Base-by-base conservation (phyloP, 2,113 vertebrate species). In the Riparia riparia region DNA sequence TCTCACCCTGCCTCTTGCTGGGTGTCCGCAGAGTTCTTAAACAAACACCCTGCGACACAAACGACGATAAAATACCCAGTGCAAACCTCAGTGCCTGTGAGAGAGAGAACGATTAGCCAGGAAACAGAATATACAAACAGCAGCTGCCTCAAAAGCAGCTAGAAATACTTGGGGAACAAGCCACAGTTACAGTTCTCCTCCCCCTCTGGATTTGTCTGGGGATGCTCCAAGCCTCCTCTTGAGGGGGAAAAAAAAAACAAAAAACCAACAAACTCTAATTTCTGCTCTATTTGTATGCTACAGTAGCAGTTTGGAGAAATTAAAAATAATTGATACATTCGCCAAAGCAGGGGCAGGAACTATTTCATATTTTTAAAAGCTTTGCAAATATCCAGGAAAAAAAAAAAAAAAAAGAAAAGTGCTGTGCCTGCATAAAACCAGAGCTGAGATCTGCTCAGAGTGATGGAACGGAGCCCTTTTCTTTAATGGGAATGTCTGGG, bases 301-400 rank as follows among this genome's bases (percentile, higher is more conserved):
- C 87, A 87, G 65, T 65, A 76, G 95, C 81, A 65, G 81, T 94
- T 91, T 64, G 51, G 78, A 96, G 91, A 94, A 96, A 95, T 96
- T 95, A 96, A 96, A 95, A 96, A 94, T 96, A 97, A 97, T 94
- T 95, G 91, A 96, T 94, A 89, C 84, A 14, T 95, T 91, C 29
- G 32, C 88, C 84, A 78, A 84, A 92, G 95, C 93, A 64, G 45
- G 28, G 76, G 94, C 86, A 89, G 69, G 49, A 82, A 91, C 57
- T 85, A 72, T 86, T 93, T 91, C 94, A 91, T 96, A 93, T 96
- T 96, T 96, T 82, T 96, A 96, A 96, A 95, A 94, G 96, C 94
- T 94, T 96, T 96, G 93, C 94, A 96, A 93, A 85, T 94, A 94
- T 25, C 84, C 93, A 82, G 77, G 60, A 13, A 9, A 37, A 63